Base-by-base conservation (phyloP, 2,797 vertebrate species). In the Pangasius macronema region DNA sequence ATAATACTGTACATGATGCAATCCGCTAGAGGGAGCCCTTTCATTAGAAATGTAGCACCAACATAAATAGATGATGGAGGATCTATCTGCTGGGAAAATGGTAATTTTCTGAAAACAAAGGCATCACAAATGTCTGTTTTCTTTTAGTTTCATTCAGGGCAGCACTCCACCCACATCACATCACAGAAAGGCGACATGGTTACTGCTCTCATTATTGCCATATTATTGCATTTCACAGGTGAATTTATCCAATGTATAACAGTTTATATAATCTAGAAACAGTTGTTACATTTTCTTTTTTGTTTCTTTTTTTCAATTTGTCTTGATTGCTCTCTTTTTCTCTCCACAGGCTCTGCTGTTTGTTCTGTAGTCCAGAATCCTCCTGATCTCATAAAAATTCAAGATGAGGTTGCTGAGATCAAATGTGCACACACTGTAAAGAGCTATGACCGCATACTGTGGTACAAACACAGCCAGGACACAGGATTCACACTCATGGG, bases 401-500 rank as follows among this genome's bases (percentile, higher is more conserved):
- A 61, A 61, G 22, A 61, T 3, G 24, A 61, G 59, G 0, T 61
- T 61, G 59, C 24, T 61, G 59, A 61, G 59, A 61, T 27, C 24
- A 27, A 27, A 61, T 61, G 57, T 61, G 22, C 57, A 24, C 57
- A 61, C 57, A 61, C 57, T 27, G 7, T 30, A 72, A 0, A 42
- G 20, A 36, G 2, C 20, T 72, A 73, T n/a, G 1, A 80, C 11
- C 49, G 36, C 49, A 86, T 4, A 46, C 22, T 77, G 42, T 53
- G 76, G n/a, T 76, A 61, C 76, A 65, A 39, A 85, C 77, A 63
- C 59, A 61, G 8, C 57, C 57, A 61, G 22, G 57, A 61, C 22
- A 61, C 57, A 61, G 22, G 22, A 61, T 61, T 27, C 9, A 61
- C 7, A 61, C 2, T 27, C 57, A 61, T 61, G 57, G 57, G 57